phyloP scores from a whole-genome alignment of 1,140 invertebrate genomes.

The Pogonomyrmex barbatus region DNA sequence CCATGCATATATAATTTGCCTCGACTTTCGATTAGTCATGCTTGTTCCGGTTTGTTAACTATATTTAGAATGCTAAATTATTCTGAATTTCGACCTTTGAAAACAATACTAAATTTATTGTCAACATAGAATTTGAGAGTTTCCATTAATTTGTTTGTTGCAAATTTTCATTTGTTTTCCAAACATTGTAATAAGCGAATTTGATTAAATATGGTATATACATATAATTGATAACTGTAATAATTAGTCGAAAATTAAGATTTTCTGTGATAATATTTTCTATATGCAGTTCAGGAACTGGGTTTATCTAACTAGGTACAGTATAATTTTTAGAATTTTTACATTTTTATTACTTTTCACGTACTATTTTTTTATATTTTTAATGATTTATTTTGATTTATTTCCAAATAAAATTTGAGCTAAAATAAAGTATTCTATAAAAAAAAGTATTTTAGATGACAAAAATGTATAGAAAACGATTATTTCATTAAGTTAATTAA shows the following conservation, averaged over 20 bases:
- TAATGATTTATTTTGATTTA: constrained; percentile 2
- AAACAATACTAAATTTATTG: constrained; percentile 6
- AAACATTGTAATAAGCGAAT: constrained; percentile 2
- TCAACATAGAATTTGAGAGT: constrained; percentile 6
- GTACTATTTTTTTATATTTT: not conserved
- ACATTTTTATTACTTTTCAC: not conserved
- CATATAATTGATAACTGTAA: not conserved
- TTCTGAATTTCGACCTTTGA: constrained; percentile 13
- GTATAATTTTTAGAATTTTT: not conserved
- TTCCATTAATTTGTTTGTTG: constrained; percentile 22
- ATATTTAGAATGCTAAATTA: not conserved
- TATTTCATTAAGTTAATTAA: too few species aligned
- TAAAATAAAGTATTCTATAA: not conserved
- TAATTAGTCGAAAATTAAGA: not conserved
- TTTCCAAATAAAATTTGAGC: not conserved
- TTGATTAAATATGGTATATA: not conserved
- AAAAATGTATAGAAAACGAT: constrained; percentile 9
- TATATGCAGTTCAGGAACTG: not conserved
- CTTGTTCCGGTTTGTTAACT: constrained; percentile 42
- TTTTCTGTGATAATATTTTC: not conserved
- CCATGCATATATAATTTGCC: constrained; percentile 42
- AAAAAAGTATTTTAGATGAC: not conserved
- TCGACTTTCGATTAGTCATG: constrained; percentile 44
- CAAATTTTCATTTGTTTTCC: constrained; percentile 14
- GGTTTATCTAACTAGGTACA: not conserved